phyloP scores from a whole-genome alignment of 2,888 invertebrate genomes.

The Campopleginae sp. region DNA sequence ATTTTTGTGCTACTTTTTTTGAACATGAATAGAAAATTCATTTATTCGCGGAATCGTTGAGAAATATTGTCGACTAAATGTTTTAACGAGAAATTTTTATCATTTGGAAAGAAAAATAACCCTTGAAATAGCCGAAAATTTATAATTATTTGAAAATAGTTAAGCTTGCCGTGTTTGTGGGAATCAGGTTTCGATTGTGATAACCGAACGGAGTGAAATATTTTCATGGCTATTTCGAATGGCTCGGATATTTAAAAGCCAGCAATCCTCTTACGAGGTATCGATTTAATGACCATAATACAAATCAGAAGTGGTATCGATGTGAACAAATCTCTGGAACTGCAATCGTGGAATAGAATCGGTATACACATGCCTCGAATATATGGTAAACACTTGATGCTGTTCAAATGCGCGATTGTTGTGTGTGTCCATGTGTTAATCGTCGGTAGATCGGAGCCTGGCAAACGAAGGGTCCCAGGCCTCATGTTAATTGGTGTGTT shows the following conservation, averaged over 20 bases:
- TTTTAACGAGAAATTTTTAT: no score
- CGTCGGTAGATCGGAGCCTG: not conserved
- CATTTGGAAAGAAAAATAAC: no score
- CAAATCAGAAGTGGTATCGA: not conserved
- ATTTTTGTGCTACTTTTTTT: no score
- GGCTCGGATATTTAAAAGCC: not conserved
- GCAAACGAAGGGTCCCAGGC: not conserved
- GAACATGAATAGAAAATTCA: no score
- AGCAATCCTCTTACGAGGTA: not conserved
- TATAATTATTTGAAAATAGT: no score
- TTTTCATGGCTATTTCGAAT: not conserved
- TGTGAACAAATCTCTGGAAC: not conserved
- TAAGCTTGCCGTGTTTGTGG: no score
- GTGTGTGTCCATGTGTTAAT: not conserved
- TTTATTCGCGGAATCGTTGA: no score
- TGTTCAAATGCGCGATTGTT: constrained; percentile 34
- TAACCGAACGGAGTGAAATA: not conserved
- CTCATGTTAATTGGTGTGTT: not conserved
- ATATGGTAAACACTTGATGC: constrained; percentile 10
- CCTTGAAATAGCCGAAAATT: no score
- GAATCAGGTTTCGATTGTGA: not conserved
- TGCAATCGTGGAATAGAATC: not conserved
- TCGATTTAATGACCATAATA: not conserved
- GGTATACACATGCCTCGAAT: not conserved
- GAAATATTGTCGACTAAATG: no score